Conservation (phyloP, 1,140 invertebrate genomes). For the Pinna nobilis region DNA sequence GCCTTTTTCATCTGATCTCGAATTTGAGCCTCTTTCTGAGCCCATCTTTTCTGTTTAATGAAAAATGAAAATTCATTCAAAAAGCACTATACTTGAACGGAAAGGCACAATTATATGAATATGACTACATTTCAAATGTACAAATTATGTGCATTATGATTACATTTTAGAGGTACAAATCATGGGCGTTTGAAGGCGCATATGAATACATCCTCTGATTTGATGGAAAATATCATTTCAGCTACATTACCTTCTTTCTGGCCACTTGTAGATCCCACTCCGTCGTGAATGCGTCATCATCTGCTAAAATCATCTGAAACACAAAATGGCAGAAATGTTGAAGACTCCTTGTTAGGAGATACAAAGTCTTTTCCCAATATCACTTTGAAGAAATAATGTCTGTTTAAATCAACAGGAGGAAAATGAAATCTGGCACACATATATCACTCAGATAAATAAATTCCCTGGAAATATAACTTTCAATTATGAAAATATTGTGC, state of each 20-base stretch:
- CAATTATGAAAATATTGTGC: neutral
- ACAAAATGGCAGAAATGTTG: no score
- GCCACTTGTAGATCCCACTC: conserved; percentile 66
- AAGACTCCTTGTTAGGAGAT: neutral
- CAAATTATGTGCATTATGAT: neutral
- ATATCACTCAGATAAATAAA: neutral
- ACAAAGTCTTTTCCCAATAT: neutral
- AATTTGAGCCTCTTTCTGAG: conserved; percentile 63
- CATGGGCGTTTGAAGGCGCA: neutral
- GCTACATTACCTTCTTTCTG: conserved; percentile 57
- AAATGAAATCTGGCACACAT: conserved; percentile 4
- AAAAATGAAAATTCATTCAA: no score
- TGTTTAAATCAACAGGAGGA: neutral
- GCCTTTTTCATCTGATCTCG: conserved; percentile 60
- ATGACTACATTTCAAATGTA: neutral
- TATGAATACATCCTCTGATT: neutral
- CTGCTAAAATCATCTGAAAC: conserved; percentile 39
- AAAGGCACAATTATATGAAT: no score
- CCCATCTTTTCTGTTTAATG: conserved; percentile 65
- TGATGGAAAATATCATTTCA: neutral
- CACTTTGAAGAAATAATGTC: neutral
- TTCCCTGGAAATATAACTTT: neutral
- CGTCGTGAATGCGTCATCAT: conserved; percentile 63
- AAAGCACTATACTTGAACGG: no score
- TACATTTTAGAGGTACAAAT: neutral